Evolutionary conservation across 2,113 vertebrate species (phyloP).

Genomic region (Trematomus loennbergii): DNA sequence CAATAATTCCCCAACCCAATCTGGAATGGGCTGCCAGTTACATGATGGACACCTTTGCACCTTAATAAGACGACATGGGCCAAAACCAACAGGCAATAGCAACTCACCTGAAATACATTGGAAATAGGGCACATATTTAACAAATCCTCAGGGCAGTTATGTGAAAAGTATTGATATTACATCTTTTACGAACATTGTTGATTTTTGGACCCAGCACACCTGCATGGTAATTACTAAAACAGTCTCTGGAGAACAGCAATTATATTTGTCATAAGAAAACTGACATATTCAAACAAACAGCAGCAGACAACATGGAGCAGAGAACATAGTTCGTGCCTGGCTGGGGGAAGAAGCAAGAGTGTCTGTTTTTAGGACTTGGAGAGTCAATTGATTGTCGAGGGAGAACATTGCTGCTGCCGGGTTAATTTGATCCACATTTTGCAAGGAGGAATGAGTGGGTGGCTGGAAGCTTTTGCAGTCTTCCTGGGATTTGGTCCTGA

Average conservation of each 20-base stretch:
- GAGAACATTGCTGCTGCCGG: constrained; percentile 72
- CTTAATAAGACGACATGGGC: constrained; percentile 9
- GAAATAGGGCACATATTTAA: constrained; percentile 33
- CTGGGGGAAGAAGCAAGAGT: constrained; percentile 50
- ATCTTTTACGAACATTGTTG: neutral
- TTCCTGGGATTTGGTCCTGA: constrained; percentile 64
- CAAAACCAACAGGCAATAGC: constrained; percentile 21
- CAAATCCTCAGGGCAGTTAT: constrained; percentile 17
- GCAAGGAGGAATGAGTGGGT: constrained; percentile 40
- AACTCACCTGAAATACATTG: constrained; percentile 7
- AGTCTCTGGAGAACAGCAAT: constrained; percentile 49
- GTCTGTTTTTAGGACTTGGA: constrained; percentile 74
- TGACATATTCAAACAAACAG: constrained; percentile 71
- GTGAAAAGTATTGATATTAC: constrained; percentile 44
- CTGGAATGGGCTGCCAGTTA: neutral
- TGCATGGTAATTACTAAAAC: constrained; percentile 50
- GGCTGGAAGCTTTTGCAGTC: constrained; percentile 54
- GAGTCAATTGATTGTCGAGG: constrained; percentile 68
- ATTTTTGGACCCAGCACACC: constrained; percentile 35
- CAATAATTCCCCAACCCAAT: neutral
- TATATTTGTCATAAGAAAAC: constrained; percentile 55
- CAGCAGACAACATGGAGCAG: constrained; percentile 55
- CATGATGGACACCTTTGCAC: constrained; percentile 1
- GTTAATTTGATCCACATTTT: constrained; percentile 83
- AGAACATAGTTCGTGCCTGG: constrained; percentile 64